These are phyloP conservation scores for Megamerina dolium DNA, from an alignment of 2,888 invertebrate species.

Conservation along the genomic window DNA sequence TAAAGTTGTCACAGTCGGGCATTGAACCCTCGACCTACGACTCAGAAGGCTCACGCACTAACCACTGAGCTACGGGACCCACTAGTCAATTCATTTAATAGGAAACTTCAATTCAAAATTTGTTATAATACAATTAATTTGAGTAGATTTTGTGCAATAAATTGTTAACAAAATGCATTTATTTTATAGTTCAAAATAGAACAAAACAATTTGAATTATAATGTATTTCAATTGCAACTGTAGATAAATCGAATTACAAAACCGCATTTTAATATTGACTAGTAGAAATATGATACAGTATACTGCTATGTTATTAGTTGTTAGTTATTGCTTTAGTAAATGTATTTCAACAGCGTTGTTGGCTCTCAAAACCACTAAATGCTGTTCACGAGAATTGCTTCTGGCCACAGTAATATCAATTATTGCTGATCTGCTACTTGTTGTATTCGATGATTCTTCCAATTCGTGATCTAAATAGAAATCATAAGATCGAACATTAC, in stretches of 20 bases:
- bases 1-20: too few species aligned
- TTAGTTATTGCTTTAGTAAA: conserved; percentile 20
- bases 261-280: not conserved
- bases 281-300: not conserved
- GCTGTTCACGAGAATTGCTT: conserved; percentile 22
- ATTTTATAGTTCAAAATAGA: too few species aligned
- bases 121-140: too few species aligned
- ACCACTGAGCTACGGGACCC: too few species aligned
- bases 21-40: too few species aligned
- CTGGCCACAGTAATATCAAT: conserved; percentile 31
- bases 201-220: too few species aligned
- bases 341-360: conserved; percentile 29
- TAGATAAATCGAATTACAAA: not conserved
- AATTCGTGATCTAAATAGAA: conserved; percentile 39
- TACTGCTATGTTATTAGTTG: not conserved
- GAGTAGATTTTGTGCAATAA: too few species aligned
- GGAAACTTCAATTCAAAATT: too few species aligned
- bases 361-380: conserved; percentile 27
- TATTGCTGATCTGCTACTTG: conserved; percentile 6
- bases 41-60: too few species aligned
- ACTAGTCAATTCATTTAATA: too few species aligned
- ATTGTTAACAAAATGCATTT: too few species aligned
- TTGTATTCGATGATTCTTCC: not conserved
- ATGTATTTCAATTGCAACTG: too few species aligned
- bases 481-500: conserved; percentile 37